Evolutionary conservation across 2,888 invertebrate species (phyloP).

Genomic region (Rhorus exstirpatorius): DNA sequence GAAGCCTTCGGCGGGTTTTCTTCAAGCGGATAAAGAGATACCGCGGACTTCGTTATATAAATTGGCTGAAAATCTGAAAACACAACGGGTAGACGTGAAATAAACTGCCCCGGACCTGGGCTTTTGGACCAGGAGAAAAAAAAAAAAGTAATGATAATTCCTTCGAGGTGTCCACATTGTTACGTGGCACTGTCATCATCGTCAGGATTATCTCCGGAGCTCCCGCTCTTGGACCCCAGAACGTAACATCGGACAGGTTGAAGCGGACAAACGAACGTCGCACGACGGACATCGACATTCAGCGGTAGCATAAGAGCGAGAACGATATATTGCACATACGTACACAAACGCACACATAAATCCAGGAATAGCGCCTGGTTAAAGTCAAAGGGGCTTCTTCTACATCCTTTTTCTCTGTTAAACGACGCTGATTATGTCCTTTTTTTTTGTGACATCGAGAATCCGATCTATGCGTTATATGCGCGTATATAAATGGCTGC

Average conservation of each 20-base stretch:
- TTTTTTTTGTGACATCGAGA: background rate
- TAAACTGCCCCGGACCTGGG: too few relatives aligned
- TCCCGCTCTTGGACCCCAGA: background rate
- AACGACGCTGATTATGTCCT: slow-evolving; percentile 8
- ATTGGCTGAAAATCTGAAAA: too few relatives aligned
- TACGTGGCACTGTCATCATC: slow-evolving; percentile 34
- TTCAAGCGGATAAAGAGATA: too few relatives aligned
- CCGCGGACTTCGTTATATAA: too few relatives aligned
- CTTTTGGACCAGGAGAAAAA: background rate
- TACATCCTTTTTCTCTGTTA: background rate
- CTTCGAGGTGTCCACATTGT: slow-evolving; percentile 3
- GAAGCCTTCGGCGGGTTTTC: too few relatives aligned
- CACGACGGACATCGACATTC: slow-evolving; percentile 29
- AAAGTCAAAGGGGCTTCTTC: background rate
- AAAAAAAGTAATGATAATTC: background rate
- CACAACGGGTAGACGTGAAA: too few relatives aligned
- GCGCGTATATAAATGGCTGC: slow-evolving; percentile 76
- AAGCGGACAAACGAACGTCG: slow-evolving; percentile 61
- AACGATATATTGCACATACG: slow-evolving; percentile 1
- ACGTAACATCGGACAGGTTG: slow-evolving; percentile 59
- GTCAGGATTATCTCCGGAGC: slow-evolving; percentile 49
- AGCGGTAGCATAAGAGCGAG: too few relatives aligned
- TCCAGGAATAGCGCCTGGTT: background rate
- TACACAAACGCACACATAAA: slow-evolving; percentile 3
- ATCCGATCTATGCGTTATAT: background rate